phyloP scores from a whole-genome alignment of 64 coral and sea anemone genomes.

The Pocillopora damicornis region DNA sequence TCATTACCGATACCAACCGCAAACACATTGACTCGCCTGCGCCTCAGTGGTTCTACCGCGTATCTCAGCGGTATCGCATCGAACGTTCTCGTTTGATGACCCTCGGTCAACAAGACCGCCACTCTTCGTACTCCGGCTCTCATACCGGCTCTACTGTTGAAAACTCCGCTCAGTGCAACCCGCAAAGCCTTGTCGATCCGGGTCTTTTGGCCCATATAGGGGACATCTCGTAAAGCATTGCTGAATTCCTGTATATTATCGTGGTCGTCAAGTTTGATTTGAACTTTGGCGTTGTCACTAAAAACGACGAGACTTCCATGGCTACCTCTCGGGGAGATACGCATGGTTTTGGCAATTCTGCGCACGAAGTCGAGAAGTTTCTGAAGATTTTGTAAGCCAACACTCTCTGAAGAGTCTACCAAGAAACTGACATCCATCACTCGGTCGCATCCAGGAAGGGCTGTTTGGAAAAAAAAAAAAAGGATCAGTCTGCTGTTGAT shows the following conservation, averaged over 20 bases:
- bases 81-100: conserved; percentile 75
- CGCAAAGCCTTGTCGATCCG: conserved; percentile 80
- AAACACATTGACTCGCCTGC: conserved; percentile 54
- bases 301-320: conserved; percentile 64
- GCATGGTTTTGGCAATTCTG: conserved; percentile 44
- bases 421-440: conserved; percentile 75
- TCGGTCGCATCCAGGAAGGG: conserved; percentile 42
- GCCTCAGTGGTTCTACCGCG: conserved; percentile 53
- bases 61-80: conserved; percentile 59
- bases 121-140: conserved; percentile 55
- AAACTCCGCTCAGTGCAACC: conserved; percentile 60
- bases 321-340: conserved; percentile 39
- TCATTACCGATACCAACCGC: conserved; percentile 66
- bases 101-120: conserved; percentile 77
- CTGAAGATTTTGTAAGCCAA: conserved; percentile 53
- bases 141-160: conserved; percentile 32
- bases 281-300: conserved; percentile 59
- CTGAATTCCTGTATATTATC: conserved; percentile 42
- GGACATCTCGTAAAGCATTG: conserved; percentile 54
- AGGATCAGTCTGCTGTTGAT: too few relatives aligned
- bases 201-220: conserved; percentile 39
- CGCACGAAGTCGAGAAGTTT: conserved; percentile 69
- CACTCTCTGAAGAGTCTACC: conserved; percentile 79
- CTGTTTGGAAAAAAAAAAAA: not conserved
- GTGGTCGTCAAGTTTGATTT: conserved; percentile 58